Evolutionary conservation across 2,113 vertebrate genomes (phyloP), one percentile per base, ranked within the genome.

Genomic region (Nestor notabilis): DNA sequence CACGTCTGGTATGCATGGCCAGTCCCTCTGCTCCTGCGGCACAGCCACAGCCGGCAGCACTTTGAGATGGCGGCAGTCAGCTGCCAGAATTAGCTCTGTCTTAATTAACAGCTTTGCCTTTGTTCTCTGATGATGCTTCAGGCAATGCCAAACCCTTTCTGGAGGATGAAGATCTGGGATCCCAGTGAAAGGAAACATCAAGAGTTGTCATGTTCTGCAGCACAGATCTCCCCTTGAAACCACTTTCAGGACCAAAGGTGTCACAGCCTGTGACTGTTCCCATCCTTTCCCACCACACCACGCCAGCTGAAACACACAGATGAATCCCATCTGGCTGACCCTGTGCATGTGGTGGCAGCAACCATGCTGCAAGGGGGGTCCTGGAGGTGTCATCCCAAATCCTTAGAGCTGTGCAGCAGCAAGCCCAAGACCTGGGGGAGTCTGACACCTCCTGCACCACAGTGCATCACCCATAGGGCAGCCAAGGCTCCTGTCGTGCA

Each of bases 21-120:
- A 0, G 60, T 63, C 70, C 70, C 69, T 65, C 77, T 27, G 69
- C 52, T 92, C 52, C 52, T 1, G 4, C 20, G 3, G 74, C 41
- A 3, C 79, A 90, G 93, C 92, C 41, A 3, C 79, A 90, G 93
- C 92, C 79, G 1, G 6, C 93, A 79, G 93, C 29, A 0, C 66
- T 20, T 14, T 0, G 46, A 80, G 87, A 88, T 91, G 95, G 94
- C 10, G 1, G 90, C 93, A 81, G 79, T 75, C n/a, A 3, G 87
- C 95, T 95, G 89, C 95, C 96, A 95, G 80, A 97, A 96, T 91
- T 95, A 94, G 87, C 89, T 93, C 94, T 83, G 88, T 97, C 95
- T 97, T 95, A 95, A 97, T 97, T 96, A 96, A 91, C 83, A 95
- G 90, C 90, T 97, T 97, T 91, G 88, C 55, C 89, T 95, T 96